phyloP scores from a whole-genome alignment of 64 coral and sea anemone species.

The Montipora sp. region DNA sequence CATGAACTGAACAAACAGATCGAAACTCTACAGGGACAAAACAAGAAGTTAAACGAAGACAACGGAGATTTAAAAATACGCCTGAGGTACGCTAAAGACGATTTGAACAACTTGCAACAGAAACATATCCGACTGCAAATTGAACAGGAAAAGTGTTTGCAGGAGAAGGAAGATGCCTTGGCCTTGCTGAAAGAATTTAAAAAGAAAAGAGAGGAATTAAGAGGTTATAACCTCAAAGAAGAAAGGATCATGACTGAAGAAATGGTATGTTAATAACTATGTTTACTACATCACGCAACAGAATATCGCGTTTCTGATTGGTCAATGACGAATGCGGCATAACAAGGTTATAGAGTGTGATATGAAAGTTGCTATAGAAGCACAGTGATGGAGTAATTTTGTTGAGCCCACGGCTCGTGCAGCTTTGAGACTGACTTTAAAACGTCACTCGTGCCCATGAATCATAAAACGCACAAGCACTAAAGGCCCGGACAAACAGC shows the following conservation, averaged over 20 bases:
- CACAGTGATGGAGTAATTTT: too few species aligned
- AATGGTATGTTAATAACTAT: not conserved
- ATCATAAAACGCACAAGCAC: too few species aligned
- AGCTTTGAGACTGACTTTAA: too few species aligned
- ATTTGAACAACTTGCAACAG: constrained; percentile 75
- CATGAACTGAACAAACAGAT: constrained; percentile 68
- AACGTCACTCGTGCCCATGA: too few species aligned
- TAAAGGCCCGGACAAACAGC: too few species aligned
- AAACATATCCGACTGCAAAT: constrained; percentile 69
- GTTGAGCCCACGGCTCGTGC: too few species aligned
- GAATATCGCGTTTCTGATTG: too few species aligned
- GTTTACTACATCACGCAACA: too few species aligned
- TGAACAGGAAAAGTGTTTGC: constrained; percentile 69
- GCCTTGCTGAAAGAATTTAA: constrained; percentile 67
- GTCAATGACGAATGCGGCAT: too few species aligned
- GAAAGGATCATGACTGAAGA: not conserved
- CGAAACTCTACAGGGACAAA: constrained; percentile 49
- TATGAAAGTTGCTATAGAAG: too few species aligned
- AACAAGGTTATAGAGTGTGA: too few species aligned
- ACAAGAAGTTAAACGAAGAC: constrained; percentile 40
- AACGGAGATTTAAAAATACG: constrained; percentile 76
- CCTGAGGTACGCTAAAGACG: constrained; percentile 61
- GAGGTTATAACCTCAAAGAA: not conserved
- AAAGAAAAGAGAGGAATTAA: not conserved
- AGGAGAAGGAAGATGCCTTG: constrained; percentile 54